Evolutionary conservation across 37 sponge, comb jelly and placozoan species (phyloP).

Genomic region (Beroe ovata): DNA sequence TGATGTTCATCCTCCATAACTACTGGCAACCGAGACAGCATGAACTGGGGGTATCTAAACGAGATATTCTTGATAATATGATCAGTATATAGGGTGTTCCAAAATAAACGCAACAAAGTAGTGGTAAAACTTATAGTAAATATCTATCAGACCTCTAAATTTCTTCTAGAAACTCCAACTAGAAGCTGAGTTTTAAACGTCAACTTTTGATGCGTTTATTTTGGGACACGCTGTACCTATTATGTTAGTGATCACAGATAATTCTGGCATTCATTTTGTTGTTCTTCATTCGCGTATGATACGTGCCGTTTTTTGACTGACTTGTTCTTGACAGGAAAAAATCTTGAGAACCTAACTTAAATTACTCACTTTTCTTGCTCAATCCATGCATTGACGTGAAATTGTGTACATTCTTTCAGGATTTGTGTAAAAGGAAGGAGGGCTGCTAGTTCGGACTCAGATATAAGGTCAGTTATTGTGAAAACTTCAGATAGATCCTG

Average conservation of each 20-base stretch:
- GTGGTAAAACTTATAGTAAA: not conserved
- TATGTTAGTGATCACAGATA: too few relatives aligned
- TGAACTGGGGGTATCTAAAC: conserved; percentile 31
- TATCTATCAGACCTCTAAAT: too few relatives aligned
- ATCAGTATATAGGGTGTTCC: too few relatives aligned
- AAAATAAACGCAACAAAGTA: not conserved
- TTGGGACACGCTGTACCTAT: too few relatives aligned
- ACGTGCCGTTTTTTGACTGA: not conserved
- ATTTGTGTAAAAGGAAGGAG: conserved; percentile 34
- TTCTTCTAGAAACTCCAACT: not conserved
- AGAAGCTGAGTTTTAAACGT: too few relatives aligned
- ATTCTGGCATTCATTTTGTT: too few relatives aligned
- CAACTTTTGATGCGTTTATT: too few relatives aligned
- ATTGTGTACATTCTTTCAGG: conserved; percentile 30
- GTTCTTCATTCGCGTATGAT: too few relatives aligned
- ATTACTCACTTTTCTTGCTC: conserved; percentile 25
- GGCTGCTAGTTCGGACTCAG: conserved; percentile 37
- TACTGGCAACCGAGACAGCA: conserved; percentile 60
- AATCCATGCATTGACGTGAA: conserved; percentile 32
- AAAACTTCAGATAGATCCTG: conserved; percentile 46
- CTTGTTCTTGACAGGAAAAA: not conserved
- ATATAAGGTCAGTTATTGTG: conserved; percentile 33
- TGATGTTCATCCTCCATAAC: conserved; percentile 47
- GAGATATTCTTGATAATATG: not conserved
- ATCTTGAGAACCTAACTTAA: not conserved